A percentile compares a stretch with the other conserved stretches of the same genome.
These are phyloP conservation scores for Hypsopygia costalis DNA, from an alignment of 2,888 invertebrate species.

Conservation along the genomic window DNA sequence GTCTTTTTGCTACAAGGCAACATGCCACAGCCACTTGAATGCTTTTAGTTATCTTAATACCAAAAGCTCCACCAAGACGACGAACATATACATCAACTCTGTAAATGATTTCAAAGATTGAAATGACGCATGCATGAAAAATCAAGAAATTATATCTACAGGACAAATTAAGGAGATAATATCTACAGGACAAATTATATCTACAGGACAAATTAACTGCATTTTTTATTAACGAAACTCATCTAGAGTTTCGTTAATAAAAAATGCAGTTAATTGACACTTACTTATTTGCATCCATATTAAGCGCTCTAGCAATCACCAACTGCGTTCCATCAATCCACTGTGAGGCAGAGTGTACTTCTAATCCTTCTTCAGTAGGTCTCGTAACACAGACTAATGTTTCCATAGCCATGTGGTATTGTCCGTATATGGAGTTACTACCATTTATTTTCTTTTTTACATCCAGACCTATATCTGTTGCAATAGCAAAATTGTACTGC, in stretches of 20 bases:
- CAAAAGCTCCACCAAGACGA: constrained; percentile 70
- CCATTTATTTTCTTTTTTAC: constrained; percentile 71
- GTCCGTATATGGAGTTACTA: constrained; percentile 72
- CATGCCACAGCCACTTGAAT: constrained; percentile 77
- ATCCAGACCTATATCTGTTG: constrained; percentile 50
- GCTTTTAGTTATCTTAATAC: constrained; percentile 83
- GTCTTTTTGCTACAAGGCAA: constrained; percentile 80
- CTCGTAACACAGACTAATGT: constrained; percentile 82
- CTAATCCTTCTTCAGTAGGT: constrained; percentile 85
- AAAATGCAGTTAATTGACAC: too few species aligned
- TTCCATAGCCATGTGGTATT: constrained; percentile 89
- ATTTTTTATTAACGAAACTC: too few species aligned
- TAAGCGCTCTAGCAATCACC: constrained; percentile 72
- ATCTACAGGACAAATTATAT: too few species aligned
- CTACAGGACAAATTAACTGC: too few species aligned
- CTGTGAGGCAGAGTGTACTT: constrained; percentile 82
- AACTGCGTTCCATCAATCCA: constrained; percentile 80
- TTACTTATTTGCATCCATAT: constrained; percentile 54
- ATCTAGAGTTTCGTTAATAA: too few species aligned
- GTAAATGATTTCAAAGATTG: constrained; percentile 12
- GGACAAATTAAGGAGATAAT: too few species aligned
- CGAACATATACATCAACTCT: constrained; percentile 82
- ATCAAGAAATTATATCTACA: too few species aligned
- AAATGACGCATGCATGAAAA: too few species aligned
- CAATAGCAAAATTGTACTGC: constrained; percentile 10